Conservation (phyloP, 2,113 vertebrate genomes). For the Ceratotherium simum region DNA sequence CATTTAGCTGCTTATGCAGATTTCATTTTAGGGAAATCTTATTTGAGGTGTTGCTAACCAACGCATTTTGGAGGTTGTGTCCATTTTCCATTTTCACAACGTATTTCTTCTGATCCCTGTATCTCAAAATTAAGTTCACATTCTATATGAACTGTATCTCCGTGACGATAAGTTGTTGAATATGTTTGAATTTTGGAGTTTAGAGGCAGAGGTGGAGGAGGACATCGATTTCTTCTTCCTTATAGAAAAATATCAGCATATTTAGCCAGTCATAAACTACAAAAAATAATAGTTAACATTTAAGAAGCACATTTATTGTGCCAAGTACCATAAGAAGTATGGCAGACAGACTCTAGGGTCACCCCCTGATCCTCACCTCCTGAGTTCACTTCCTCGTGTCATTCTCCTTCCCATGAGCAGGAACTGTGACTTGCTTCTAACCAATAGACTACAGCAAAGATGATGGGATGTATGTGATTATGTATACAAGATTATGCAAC, state of each 20-base stretch:
- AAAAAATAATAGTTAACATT: neutral
- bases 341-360: neutral
- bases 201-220: conserved; percentile 84
- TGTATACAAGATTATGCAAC: rapidly evolving
- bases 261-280: neutral
- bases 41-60: conserved; percentile 77
- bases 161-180: conserved; percentile 70
- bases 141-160: conserved; percentile 77
- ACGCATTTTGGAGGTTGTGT: conserved; percentile 84
- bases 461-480: neutral
- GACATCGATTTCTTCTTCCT: conserved; percentile 87
- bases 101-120: conserved; percentile 81
- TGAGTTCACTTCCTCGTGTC: rapidly evolving
- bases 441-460: rapidly evolving
- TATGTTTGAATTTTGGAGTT: conserved; percentile 36
- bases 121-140: conserved; percentile 80
- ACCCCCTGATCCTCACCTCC: neutral
- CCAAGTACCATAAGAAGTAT: neutral
- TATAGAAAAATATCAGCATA: neutral
- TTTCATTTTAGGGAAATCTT: neutral
- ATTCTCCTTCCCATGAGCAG: rapidly evolving
- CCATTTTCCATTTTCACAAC: conserved; percentile 87
- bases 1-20: rapidly evolving
- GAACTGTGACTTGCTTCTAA: neutral
- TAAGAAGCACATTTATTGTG: rapidly evolving